phyloP scores from a whole-genome alignment of 2,888 invertebrate species.

The Lasioglossum villosulum region DNA sequence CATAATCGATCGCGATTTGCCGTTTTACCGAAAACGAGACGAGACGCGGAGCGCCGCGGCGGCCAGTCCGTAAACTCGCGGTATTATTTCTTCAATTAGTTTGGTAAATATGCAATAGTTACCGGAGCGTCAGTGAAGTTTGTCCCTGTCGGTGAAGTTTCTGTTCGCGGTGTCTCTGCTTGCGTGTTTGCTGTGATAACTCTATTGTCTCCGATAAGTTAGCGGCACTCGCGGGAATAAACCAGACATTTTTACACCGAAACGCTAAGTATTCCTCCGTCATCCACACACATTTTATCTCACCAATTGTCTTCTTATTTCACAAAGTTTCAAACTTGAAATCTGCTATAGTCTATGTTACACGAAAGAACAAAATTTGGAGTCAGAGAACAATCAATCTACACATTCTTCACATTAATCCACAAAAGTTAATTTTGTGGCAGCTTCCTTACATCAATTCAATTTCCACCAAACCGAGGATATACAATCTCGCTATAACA shows the following conservation, averaged over 20 bases:
- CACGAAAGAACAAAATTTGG: neutral
- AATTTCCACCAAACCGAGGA: no score
- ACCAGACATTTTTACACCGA: neutral
- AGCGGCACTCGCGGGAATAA: neutral
- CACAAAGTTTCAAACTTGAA: neutral
- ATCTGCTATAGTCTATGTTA: neutral
- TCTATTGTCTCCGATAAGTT: constrained; percentile 27
- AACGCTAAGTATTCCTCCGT: neutral
- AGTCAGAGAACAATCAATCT: neutral
- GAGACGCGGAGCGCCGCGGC: neutral
- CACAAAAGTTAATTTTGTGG: neutral
- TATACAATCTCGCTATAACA: no score
- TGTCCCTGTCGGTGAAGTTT: constrained; percentile 36
- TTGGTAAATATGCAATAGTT: constrained; percentile 54
- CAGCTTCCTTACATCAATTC: no score
- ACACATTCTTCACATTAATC: neutral
- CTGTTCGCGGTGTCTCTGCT: constrained; percentile 34
- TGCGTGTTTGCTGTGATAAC: constrained; percentile 34
- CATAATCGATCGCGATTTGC: constrained; percentile 30
- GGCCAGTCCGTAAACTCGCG: constrained; percentile 30
- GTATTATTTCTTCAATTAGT: constrained; percentile 54
- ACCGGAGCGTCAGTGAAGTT: constrained; percentile 33
- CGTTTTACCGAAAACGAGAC: constrained; percentile 7
- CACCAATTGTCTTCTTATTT: neutral
- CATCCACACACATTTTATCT: neutral